These are phyloP conservation scores for Sylvilagus floridanus DNA, from an alignment of 2,797 vertebrate genomes.

Conservation along the genomic window DNA sequence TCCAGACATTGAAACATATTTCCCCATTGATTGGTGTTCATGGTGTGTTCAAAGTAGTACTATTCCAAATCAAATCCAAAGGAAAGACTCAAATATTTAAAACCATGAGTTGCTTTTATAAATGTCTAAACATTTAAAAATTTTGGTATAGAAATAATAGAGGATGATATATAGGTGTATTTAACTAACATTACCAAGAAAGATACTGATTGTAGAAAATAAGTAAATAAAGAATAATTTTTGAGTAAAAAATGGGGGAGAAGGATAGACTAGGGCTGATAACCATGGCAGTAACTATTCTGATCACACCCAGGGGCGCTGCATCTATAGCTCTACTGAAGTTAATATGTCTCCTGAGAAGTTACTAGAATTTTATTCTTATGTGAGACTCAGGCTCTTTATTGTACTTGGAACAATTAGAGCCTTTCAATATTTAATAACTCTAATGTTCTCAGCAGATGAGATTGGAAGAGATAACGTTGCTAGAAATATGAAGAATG, in stretches of 20 bases:
- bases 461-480: background rate
- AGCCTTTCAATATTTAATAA: background rate
- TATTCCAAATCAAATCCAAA: background rate
- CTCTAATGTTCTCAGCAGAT: background rate
- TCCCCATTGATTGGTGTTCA: background rate
- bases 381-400: background rate
- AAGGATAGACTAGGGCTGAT: background rate
- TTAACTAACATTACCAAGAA: background rate
- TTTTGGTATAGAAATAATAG: background rate
- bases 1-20: background rate
- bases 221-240: background rate
- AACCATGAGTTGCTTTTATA: background rate
- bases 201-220: background rate
- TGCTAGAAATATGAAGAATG: background rate
- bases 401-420: background rate
- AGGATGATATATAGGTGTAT: background rate
- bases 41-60: background rate
- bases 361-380: background rate
- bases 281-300: background rate
- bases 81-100: background rate
- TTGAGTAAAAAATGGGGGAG: background rate
- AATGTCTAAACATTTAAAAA: background rate
- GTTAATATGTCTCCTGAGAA: background rate
- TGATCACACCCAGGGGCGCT: background rate
- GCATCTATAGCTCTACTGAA: background rate